Conservation (phyloP, 2,888 invertebrate genomes). For the Nebria salina region DNA sequence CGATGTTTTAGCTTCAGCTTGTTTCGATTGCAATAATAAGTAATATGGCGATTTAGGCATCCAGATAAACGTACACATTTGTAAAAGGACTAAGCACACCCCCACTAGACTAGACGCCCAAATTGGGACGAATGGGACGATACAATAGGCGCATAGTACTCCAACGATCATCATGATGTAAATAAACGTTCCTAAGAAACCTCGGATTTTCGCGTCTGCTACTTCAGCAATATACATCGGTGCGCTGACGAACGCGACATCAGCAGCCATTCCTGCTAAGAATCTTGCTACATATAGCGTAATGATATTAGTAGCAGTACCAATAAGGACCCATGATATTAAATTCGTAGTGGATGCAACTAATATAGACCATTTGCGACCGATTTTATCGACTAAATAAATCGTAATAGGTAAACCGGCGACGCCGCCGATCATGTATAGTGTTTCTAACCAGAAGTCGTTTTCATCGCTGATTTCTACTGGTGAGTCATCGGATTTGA, state of each 20-base stretch:
- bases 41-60: constrained; percentile 62
- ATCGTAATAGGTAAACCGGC: constrained; percentile 55
- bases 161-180: constrained; percentile 62
- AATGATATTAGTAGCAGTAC: constrained; percentile 55
- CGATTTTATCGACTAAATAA: constrained; percentile 57
- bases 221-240: constrained; percentile 62
- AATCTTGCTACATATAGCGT: constrained; percentile 58
- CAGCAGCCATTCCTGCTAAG: constrained; percentile 59
- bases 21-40: constrained; percentile 54
- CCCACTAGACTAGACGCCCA: constrained; percentile 58
- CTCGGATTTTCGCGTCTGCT: constrained; percentile 60
- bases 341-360: constrained; percentile 56
- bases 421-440: constrained; percentile 55
- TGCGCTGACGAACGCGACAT: constrained; percentile 60
- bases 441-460: constrained; percentile 54
- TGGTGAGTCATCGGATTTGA: constrained; percentile 54
- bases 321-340: constrained; percentile 58
- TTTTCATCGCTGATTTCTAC: constrained; percentile 53
- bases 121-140: constrained; percentile 58
- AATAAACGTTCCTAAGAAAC: constrained; percentile 58
- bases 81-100: constrained; percentile 53
- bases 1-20: constrained; percentile 55
- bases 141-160: constrained; percentile 58
- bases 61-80: constrained; percentile 57
- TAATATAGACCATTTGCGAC: constrained; percentile 58